Base-by-base conservation (phyloP, 2,888 invertebrate species). In the Spisula subtruncata region DNA sequence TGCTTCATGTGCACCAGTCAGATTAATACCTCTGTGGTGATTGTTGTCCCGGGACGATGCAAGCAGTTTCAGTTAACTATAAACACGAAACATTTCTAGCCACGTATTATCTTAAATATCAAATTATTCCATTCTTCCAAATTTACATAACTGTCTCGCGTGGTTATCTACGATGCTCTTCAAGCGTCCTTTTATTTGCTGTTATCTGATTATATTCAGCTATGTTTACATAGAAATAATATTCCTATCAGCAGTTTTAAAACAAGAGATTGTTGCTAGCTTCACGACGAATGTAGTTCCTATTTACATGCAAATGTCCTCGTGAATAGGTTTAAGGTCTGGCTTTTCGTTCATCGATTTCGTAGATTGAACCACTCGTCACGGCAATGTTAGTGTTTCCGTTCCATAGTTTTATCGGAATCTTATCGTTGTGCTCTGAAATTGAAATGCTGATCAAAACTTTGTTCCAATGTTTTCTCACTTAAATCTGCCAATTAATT, bases 231-330 rank as follows among this genome's bases (percentile, higher is more conserved):
- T 75, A 75, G 75, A 75, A 75, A 75, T 75, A 14, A 75, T 75
- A 32, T 75, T 75, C 35, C 75, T 75, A 75, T 75, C 75, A 75
- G 75, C 75, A 75, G 75, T 75, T 75, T 35, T 75, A 75, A 75
- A 75, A 35, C 75, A 75, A 75, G 35, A 75, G 75, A 75, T 75
- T 75, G 75, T n/a, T 60, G 35, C 35, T 10, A 75, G 75, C 75
- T 35, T 75, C 75, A 10, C 16, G 4, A 14, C 32, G 75, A 75
- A 35, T 14, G 75, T 18, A 25, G 16, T 75, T 32, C 32, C 75
- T 75, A 75, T 75, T 75, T 75, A 75, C 75, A 75, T 75, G 75
- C 75, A 35, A 75, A 75, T 75, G 18, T 75, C 35, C 35, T 32
- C 32, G 6, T 75, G 75, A 75, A 75, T 75, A 16, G 35, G 35